Conservation (phyloP, 2,113 vertebrate species). For the Dascyllus trimaculatus region DNA sequence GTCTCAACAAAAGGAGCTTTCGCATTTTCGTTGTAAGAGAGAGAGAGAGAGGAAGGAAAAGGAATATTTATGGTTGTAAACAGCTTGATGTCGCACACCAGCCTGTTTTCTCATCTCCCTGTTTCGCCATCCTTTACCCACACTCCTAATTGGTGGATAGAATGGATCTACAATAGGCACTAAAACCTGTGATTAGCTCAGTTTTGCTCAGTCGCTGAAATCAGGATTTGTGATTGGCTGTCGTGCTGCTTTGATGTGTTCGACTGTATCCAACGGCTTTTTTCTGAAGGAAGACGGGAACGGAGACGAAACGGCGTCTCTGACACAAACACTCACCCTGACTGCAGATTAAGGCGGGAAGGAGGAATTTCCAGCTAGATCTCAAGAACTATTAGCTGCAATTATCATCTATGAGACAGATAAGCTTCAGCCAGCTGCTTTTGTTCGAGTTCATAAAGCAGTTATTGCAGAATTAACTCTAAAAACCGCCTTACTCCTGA, state of each 20-base stretch:
- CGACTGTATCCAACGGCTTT: slow-evolving; percentile 63
- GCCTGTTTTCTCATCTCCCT: slow-evolving; percentile 31
- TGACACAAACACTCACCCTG: slow-evolving; percentile 36
- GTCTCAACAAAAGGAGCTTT: slow-evolving; percentile 53
- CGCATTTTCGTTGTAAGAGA: slow-evolving; percentile 37
- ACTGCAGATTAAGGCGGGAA: slow-evolving; percentile 35
- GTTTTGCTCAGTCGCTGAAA: slow-evolving; percentile 12
- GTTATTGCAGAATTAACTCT: not conserved
- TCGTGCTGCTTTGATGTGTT: slow-evolving; percentile 34
- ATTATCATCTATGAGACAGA: slow-evolving; percentile 20
- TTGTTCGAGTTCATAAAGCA: not conserved
- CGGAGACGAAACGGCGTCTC: slow-evolving; percentile 19
- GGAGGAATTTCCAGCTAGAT: slow-evolving; percentile 4
- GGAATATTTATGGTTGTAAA: slow-evolving; percentile 41
- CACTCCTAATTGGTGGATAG: slow-evolving; percentile 44
- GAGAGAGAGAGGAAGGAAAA: not conserved
- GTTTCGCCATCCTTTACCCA: slow-evolving; percentile 26
- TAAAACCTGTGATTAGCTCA: slow-evolving; percentile 54
- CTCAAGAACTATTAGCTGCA: not conserved
- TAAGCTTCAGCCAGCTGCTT: not conserved
- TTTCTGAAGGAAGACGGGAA: slow-evolving; percentile 35
- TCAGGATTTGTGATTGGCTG: slow-evolving; percentile 52
- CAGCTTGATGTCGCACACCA: slow-evolving; percentile 16
- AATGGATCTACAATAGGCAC: not conserved
- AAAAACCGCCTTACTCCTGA: not conserved